These are phyloP conservation scores for Drosophila greeni DNA, from an alignment of 2,888 invertebrate species.

Conservation along the genomic window DNA sequence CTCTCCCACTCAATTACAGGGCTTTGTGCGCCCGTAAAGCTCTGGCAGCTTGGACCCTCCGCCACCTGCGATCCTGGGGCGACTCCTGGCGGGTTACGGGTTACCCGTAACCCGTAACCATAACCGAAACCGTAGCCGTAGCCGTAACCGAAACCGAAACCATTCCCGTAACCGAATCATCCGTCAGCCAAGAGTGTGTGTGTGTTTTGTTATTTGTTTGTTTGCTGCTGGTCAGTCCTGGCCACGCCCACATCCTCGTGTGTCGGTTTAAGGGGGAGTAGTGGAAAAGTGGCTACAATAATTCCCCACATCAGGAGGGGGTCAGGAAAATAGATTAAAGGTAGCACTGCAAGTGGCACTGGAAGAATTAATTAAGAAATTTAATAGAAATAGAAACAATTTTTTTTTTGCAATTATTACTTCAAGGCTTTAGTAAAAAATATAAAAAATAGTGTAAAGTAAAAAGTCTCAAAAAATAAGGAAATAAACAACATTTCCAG, in stretches of 20 bases:
- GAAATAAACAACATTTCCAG: too few species aligned
- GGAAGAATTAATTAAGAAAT: too few species aligned
- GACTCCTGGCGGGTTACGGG: slow-evolving; percentile 7
- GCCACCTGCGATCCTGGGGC: slow-evolving; percentile 4
- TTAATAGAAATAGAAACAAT: too few species aligned
- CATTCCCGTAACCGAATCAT: slow-evolving; percentile 63
- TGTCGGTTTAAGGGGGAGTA: slow-evolving; percentile 47
- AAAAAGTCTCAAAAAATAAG: too few species aligned
- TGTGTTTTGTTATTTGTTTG: slow-evolving; percentile 40
- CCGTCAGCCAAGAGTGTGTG: slow-evolving; percentile 36
- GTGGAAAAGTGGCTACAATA: slow-evolving; percentile 12
- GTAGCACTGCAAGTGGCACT: slow-evolving; percentile 1
- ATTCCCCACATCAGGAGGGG: background rate
- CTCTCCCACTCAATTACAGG: slow-evolving; percentile 65
- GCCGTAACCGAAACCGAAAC: slow-evolving; percentile 58
- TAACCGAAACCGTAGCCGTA: slow-evolving; percentile 40
- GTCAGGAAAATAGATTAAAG: slow-evolving; percentile 14
- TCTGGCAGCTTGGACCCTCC: slow-evolving; percentile 22
- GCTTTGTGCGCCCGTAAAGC: slow-evolving; percentile 54
- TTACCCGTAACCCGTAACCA: slow-evolving; percentile 1
- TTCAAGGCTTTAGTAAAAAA: too few species aligned
- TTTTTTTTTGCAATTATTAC: too few species aligned
- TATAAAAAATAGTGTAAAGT: too few species aligned
- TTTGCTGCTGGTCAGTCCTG: slow-evolving; percentile 47
- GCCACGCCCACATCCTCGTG: background rate